Evolutionary conservation across 2,888 invertebrate species (phyloP).

Genomic region (Drosophila atroscutellata): DNA sequence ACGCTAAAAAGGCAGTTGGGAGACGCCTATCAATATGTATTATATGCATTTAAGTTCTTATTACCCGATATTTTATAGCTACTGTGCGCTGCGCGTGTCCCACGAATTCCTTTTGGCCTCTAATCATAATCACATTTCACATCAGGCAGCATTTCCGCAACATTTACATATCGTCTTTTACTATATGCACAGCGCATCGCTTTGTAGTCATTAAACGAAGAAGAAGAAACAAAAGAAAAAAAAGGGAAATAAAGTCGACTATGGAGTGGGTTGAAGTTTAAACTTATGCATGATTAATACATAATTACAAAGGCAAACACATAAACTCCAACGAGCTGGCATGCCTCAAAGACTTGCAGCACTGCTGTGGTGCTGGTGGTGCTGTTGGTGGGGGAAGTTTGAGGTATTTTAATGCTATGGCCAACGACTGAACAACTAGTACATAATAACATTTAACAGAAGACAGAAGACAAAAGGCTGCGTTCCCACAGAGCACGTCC

Average conservation of each 20-base stretch:
- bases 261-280: slow-evolving; percentile 42
- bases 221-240: slow-evolving; percentile 2
- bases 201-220: slow-evolving; percentile 47
- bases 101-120: slow-evolving; percentile 22
- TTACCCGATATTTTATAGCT: slow-evolving; percentile 69
- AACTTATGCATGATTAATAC: slow-evolving; percentile 79
- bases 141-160: slow-evolving; percentile 68
- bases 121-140: slow-evolving; percentile 71
- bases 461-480: slow-evolving; percentile 67
- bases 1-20: slow-evolving; percentile 18
- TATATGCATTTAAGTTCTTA: slow-evolving; percentile 75
- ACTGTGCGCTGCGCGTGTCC: slow-evolving; percentile 33
- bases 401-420: slow-evolving; percentile 42
- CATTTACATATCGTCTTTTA: slow-evolving; percentile 70
- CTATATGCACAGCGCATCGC: slow-evolving; percentile 17
- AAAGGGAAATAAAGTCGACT: slow-evolving; percentile 8
- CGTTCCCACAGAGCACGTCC: slow-evolving; percentile 69
- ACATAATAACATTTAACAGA: slow-evolving; percentile 55
- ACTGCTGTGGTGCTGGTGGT: background rate
- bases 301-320: slow-evolving; percentile 77
- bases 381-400: slow-evolving; percentile 5
- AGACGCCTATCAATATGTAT: slow-evolving; percentile 38
- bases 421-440: slow-evolving; percentile 37
- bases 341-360: slow-evolving; percentile 11
- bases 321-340: slow-evolving; percentile 57